phyloP scores from a whole-genome alignment of 2,113 vertebrate species.

The Cromileptes altivelis region DNA sequence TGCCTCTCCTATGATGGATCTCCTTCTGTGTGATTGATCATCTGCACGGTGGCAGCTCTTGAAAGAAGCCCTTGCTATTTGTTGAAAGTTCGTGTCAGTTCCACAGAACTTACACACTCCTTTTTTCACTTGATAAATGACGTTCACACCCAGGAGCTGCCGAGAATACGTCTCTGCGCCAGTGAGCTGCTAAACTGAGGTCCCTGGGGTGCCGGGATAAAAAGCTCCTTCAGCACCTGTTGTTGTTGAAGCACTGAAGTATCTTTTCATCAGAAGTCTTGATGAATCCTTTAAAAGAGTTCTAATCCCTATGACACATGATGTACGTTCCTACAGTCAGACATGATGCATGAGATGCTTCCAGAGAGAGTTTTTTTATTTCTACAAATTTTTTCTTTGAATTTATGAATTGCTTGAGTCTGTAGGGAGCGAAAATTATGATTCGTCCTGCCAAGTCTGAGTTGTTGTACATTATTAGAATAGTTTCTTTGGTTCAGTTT shows the following conservation, averaged over 20 bases:
- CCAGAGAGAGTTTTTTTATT: too few relatives aligned
- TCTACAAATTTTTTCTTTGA: neutral
- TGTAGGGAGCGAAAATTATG: neutral
- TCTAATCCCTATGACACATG: neutral
- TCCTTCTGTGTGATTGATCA: neutral
- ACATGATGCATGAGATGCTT: neutral
- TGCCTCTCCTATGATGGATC: neutral
- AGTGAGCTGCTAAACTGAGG: neutral
- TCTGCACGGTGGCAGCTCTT: neutral
- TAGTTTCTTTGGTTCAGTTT: too few relatives aligned
- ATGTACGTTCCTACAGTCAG: neutral
- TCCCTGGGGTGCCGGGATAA: neutral
- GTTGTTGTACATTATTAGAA: too few relatives aligned
- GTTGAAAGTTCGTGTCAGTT: neutral
- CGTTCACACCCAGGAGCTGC: neutral
- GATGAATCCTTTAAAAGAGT: neutral
- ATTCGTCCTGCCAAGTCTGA: neutral
- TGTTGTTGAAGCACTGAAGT: neutral
- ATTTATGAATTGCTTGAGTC: neutral
- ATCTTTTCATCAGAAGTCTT: neutral
- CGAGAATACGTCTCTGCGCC: neutral
- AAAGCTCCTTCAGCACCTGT: neutral
- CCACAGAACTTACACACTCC: neutral
- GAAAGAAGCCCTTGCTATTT: neutral
- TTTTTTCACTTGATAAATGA: slow-evolving; percentile 17